Conservation (phyloP, 2,113 vertebrate species). For the Typhlomys cinereus region DNA sequence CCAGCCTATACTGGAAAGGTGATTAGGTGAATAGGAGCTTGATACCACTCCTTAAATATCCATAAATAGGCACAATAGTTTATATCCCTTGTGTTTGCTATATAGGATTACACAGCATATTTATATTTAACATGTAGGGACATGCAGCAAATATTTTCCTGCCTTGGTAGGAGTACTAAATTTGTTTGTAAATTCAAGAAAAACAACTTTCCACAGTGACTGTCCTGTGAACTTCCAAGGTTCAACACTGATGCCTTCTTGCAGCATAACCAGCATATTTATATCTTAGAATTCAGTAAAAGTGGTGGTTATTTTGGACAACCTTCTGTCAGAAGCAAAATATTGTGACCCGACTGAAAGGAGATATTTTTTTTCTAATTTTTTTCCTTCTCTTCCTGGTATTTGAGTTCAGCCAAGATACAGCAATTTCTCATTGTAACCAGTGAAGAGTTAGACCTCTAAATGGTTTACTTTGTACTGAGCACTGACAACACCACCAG, state of each 20-base stretch:
- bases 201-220: slow-evolving; percentile 27
- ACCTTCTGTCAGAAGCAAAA: slow-evolving; percentile 73
- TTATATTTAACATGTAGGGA: background rate
- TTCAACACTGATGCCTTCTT: slow-evolving; percentile 48
- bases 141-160: background rate
- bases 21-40: background rate
- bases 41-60: background rate
- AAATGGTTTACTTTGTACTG: slow-evolving; percentile 59
- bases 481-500: slow-evolving; percentile 21
- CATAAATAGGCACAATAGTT: background rate
- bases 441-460: slow-evolving; percentile 60
- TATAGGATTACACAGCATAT: slow-evolving; percentile 5
- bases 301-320: slow-evolving; percentile 77
- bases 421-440: slow-evolving; percentile 77
- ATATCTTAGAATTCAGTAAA: slow-evolving; percentile 65
- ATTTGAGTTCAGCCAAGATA: slow-evolving; percentile 79
- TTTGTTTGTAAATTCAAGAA: slow-evolving; percentile 45
- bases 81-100: background rate
- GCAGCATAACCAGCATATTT: slow-evolving; percentile 67
- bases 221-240: slow-evolving; percentile 43
- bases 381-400: slow-evolving; percentile 44
- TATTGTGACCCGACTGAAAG: slow-evolving; percentile 74
- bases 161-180: background rate
- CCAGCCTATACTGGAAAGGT: background rate
- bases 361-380: slow-evolving; percentile 65